Base-by-base conservation (phyloP, 1,140 invertebrate genomes). In the Drosophila carrolli region DNA sequence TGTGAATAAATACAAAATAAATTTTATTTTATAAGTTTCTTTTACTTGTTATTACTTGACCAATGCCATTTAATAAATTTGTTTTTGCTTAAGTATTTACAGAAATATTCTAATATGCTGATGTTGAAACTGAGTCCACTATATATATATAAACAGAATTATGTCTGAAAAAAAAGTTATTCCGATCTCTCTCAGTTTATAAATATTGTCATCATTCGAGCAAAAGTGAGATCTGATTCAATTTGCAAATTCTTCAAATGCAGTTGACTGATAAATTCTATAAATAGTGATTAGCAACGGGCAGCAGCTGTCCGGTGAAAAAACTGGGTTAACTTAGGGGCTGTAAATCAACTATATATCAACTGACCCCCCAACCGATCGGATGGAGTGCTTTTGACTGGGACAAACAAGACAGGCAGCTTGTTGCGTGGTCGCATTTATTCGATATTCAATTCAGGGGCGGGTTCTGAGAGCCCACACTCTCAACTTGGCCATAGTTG, bases 271-370 rank as follows among this genome's bases (percentile, higher is more conserved):
- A 23, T 27, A 56, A 57, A 19, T 71, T 76, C 81, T 89, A 88
- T 88, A 83, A 80, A 83, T 88, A 89, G 63, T 59, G 75, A 89
- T 83, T 88, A 83, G 62, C 84, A 75, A 63, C 65, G 40, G 38
- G 19, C 19, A 58, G 68, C 82, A 83, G 84, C 79, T 86, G 84
- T 60, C 71, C 60, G 48, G 75, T 51, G 59, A 48, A 59, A 29
- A 68, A 89, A 89, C 83, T 88, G 76, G 83, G 83, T 80, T 86
- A 88, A 88, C 47, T 47, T 47, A 43, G 63, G 75, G 82, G 83
- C 70, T 68, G 65, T 66, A 66, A 54, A 66, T 68, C 65, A 68
- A 51, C 10, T 48, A 43, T 35, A 10, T 61, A 43, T 32, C 35
- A 1, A 5, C 11, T n/a, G 43, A 41, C 55, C 66, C 19, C 58